phyloP scores from a whole-genome alignment of 2,113 vertebrate genomes.

The Cisticola juncidis region DNA sequence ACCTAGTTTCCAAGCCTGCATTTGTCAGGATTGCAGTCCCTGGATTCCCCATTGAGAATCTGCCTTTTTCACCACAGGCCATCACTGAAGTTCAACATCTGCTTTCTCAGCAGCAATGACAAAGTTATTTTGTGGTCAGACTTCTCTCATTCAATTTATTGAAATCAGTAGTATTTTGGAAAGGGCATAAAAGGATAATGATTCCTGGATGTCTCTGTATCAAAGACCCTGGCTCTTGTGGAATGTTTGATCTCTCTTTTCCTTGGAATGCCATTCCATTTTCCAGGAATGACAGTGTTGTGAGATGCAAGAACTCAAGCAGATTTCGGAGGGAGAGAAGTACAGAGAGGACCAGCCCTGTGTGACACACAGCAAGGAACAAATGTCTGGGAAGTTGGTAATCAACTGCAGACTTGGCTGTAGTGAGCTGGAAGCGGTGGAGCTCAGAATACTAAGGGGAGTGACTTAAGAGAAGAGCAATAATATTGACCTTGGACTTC shows the following conservation, averaged over 20 bases:
- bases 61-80: not conserved
- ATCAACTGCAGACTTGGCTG: not conserved
- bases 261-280: not conserved
- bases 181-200: not conserved
- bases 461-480: not conserved
- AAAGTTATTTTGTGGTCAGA: not conserved
- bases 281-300: not conserved
- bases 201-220: not conserved
- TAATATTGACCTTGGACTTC: not conserved
- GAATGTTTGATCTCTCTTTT: not conserved
- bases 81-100: not conserved
- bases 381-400: not conserved
- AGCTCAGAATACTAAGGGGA: not conserved
- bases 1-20: not conserved
- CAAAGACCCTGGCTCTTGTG: not conserved
- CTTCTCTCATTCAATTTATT: not conserved
- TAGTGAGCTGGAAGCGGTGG: not conserved
- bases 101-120: not conserved
- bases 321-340: not conserved
- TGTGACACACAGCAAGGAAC: not conserved
- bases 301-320: not conserved
- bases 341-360: not conserved
- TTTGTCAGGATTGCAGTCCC: not conserved
- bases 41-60: not conserved
- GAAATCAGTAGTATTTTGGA: not conserved